These are phyloP conservation scores for Ailurus styani DNA, from an alignment of 2,113 vertebrate genomes.

Conservation along the genomic window DNA sequence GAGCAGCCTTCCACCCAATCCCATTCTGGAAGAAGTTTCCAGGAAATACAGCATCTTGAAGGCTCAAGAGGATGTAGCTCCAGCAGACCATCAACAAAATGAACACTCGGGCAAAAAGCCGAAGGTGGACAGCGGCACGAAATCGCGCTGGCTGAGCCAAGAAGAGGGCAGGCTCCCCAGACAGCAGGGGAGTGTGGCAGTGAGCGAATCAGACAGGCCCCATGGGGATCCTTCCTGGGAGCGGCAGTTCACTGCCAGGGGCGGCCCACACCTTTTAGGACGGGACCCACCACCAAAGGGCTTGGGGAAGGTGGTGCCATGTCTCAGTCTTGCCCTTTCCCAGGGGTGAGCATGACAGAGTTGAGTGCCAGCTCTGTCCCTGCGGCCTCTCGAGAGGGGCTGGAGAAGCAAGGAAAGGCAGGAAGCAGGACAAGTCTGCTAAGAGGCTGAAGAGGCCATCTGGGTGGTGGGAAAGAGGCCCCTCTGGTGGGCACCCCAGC, in stretches of 20 bases:
- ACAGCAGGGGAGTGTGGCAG: fast-evolving
- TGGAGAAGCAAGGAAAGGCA: neutral
- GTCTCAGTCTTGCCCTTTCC: neutral
- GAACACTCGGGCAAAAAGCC: neutral
- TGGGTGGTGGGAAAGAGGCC: neutral
- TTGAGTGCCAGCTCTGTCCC: neutral
- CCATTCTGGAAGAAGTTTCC: neutral
- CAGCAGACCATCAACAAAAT: neutral
- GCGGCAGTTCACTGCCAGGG: neutral
- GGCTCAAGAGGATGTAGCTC: neutral
- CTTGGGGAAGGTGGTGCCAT: fast-evolving
- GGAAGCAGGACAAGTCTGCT: neutral
- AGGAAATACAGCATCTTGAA: neutral
- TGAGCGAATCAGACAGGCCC: neutral
- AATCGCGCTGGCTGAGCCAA: neutral
- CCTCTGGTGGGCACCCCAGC: neutral
- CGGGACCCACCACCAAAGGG: neutral
- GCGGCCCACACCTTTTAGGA: neutral
- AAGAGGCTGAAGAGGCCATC: neutral
- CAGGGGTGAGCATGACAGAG: neutral
- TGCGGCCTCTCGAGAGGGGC: neutral
- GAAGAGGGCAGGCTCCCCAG: neutral
- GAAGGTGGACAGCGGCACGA: neutral
- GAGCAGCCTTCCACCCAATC: neutral
- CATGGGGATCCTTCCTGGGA: neutral